A percentile compares a stretch with the other conserved stretches of the same genome.
Conservation (phyloP, 2,113 vertebrate genomes). For the Euleptes europaea region DNA sequence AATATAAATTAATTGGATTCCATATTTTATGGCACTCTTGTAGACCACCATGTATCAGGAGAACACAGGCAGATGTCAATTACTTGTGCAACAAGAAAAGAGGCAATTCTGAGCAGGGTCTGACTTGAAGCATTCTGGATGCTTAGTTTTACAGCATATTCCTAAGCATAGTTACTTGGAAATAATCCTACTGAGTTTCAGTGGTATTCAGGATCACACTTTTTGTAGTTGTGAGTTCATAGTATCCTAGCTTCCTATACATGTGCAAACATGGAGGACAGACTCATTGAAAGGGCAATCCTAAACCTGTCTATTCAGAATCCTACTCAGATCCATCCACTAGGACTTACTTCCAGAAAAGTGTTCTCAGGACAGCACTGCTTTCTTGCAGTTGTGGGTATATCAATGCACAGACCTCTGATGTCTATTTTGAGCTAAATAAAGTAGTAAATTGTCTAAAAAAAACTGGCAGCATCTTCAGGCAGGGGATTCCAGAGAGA, state of each 20-base stretch:
- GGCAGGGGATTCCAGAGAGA: not conserved
- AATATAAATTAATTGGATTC: slow-evolving; percentile 59
- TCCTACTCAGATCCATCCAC: too few relatives aligned
- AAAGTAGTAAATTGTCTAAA: not conserved
- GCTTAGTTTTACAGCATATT: not conserved
- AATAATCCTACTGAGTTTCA: not conserved
- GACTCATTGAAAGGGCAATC: not conserved
- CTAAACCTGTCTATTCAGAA: too few relatives aligned
- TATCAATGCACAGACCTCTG: not conserved
- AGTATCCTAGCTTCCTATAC: not conserved
- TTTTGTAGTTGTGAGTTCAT: not conserved
- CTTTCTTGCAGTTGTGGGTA: not conserved
- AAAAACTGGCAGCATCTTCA: not conserved
- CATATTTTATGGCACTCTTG: slow-evolving; percentile 48
- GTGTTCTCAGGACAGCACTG: not conserved
- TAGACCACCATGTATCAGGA: slow-evolving; percentile 15
- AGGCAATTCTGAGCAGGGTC: not conserved
- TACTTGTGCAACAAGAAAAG: slow-evolving; percentile 6
- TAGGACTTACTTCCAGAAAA: too few relatives aligned
- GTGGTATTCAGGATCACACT: not conserved
- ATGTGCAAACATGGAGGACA: not conserved
- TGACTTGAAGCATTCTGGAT: slow-evolving; percentile 16
- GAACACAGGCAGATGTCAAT: slow-evolving; percentile 38
- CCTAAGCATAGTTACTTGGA: not conserved
- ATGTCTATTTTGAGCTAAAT: slow-evolving; percentile 2